phyloP scores from a whole-genome alignment of 1,140 invertebrate species.

The Parasteatoda tepidariorum region DNA sequence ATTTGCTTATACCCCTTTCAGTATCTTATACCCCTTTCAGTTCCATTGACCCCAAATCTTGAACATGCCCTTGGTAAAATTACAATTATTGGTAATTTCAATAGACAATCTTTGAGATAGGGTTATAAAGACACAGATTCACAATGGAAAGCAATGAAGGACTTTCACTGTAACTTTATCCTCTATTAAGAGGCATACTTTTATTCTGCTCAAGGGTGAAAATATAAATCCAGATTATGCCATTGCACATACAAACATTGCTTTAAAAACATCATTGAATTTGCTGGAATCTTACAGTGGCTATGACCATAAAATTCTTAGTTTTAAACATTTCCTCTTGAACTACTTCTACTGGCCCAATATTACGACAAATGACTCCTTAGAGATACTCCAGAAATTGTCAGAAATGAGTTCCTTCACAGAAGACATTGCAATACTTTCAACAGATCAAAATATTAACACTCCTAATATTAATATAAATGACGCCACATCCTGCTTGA shows the following conservation, averaged over 20 bases:
- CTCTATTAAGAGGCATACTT: background rate
- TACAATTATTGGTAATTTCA: conserved; percentile 27
- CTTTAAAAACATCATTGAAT: background rate
- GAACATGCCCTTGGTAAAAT: conserved; percentile 27
- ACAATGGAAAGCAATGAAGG: background rate
- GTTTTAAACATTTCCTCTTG: background rate
- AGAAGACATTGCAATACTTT: background rate
- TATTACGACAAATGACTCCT: background rate
- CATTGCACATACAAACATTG: background rate
- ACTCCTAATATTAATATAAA: background rate
- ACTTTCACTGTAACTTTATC: background rate
- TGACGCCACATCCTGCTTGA: background rate
- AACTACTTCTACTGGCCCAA: background rate
- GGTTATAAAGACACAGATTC: conserved; percentile 8
- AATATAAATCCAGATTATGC: conserved; percentile 15
- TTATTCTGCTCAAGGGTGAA: conserved; percentile 15
- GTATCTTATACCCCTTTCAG: background rate
- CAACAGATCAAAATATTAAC: background rate
- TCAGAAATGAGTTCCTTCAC: background rate
- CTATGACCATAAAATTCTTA: conserved; percentile 3
- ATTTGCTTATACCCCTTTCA: conserved; percentile 13
- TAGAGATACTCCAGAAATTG: background rate
- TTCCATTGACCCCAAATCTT: background rate
- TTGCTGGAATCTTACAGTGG: conserved; percentile 21
- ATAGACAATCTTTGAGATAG: conserved; percentile 23